Evolutionary conservation across 2,113 vertebrate genomes (phyloP), one percentile per base, ranked within the genome.

Genomic region (Phycodurus eques): DNA sequence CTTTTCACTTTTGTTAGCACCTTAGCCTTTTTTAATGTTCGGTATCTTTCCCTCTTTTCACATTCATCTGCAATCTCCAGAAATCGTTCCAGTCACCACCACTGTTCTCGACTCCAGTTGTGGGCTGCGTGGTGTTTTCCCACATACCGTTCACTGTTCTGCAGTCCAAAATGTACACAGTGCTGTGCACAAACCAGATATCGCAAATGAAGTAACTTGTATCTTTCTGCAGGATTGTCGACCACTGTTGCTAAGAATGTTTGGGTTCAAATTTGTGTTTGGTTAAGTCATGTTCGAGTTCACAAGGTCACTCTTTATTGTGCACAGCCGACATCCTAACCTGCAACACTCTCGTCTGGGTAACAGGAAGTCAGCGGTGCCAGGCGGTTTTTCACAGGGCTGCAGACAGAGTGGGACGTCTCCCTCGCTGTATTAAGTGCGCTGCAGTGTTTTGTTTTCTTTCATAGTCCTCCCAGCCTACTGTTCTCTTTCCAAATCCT

Each of bases 321-420:
- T 56, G 14, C 53, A 11, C 31, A 19, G 7, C 15, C 6, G 14
- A 61, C 31, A 35, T 61, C 31, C 14, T 27, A 61, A 61, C 15
- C 59, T 61, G 31, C 33, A 61, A 61, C 14, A 2, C 31, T 61
- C 59, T 35, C 31, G 59, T 61, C 59, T 35, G 31, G 59, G 7
- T 61, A 15, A 61, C 67, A 63, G 19, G 68, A 59, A 27, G 33
- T 56, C n/a, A 10, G 20, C 76, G 68, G 60, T 70, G 81, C 65
- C 60, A 67, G 70, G 70, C 71, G 53, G 27, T 71, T 46, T 85
- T 82, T 79, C 72, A 73, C 71, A 71, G 74, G 43, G n/a, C 72
- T 68, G 53, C 22, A 69, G 68, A 78, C 72, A 60, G 61, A 54
- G 33, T 42, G 57, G 64, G 70, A 64, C 67, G 77, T 80, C 74